Base-by-base conservation (phyloP, 2,113 vertebrate genomes). In the Nanorana parkeri region DNA sequence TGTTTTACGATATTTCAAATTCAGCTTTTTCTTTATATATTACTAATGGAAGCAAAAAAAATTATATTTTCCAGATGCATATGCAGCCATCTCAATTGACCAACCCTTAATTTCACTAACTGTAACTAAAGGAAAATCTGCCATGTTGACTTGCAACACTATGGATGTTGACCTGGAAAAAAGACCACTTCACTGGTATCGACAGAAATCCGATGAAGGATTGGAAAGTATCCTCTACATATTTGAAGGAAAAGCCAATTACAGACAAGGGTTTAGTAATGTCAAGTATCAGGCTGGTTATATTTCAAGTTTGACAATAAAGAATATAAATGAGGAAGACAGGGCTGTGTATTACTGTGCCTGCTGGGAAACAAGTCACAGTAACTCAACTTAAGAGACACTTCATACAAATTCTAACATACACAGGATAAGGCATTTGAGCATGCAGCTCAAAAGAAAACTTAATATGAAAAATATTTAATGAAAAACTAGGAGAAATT, bases 181-280 rank as follows among this genome's bases (percentile, higher is more conserved):
- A 28, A 65, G 28, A 65, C 63, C 63, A 17, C 23, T 65, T 26
- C 28, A 65, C 28, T 65, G 63, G 63, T 65, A 65, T 26, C n/a
- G 28, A 65, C 63, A 65, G 17, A 65, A 65, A 65, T 23, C 63
- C 23, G 26, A 65, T 26, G 16, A 17, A 65, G 21, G 28, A 23
- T 26, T 23, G 21, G 21, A 65, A 23, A 65, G 11, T 15, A 65
- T 65, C 28, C 63, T 65, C 13, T 65, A 65, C 28, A 65, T 65
- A 23, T 26, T 65, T 65, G 63, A 26, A 21, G 63, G 63, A 28
- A 65, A 65, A 23, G 63, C 63, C 23, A 26, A 17, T 28, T 65
- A 65, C 28, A 16, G 28, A 21, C 63, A 28, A 28, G 63, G 28
- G 28, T 28, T 16, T 7, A 17, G 28, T 0, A 15, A 21, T 21